These are phyloP conservation scores for Drosophila equinoxialis DNA, from an alignment of 1,140 invertebrate species.

Conservation along the genomic window DNA sequence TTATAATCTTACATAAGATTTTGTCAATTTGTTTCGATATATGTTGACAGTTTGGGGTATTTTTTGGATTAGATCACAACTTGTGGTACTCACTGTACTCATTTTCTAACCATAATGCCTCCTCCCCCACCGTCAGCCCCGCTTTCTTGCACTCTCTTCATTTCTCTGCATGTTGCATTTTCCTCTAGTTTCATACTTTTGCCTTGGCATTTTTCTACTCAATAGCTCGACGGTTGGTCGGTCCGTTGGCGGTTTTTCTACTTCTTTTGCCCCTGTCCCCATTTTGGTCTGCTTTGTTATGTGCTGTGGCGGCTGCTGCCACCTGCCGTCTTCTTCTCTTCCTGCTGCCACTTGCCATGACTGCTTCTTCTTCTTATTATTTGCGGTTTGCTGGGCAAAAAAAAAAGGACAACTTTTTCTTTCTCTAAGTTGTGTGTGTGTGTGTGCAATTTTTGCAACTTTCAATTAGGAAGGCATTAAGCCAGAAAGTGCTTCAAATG, in stretches of 20 bases:
- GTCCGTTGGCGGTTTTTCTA: slow-evolving; percentile 18
- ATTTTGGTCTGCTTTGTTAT: slow-evolving; percentile 48
- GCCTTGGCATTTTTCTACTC: slow-evolving; percentile 63
- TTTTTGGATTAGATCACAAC: no score
- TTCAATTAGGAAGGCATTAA: slow-evolving; percentile 81
- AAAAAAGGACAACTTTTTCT: slow-evolving; percentile 27
- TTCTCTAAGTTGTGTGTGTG: slow-evolving; percentile 19
- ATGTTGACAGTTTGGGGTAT: no score
- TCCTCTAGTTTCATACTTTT: slow-evolving; percentile 21
- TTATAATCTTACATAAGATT: no score
- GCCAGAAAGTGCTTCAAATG: slow-evolving; percentile 74
- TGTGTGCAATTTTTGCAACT: slow-evolving; percentile 75
- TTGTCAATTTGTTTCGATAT: no score
- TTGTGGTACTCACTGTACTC: no score
- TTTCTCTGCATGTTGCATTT: background rate
- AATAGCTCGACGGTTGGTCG: slow-evolving; percentile 49
- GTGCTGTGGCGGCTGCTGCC: slow-evolving; percentile 18
- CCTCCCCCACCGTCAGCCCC: no score
- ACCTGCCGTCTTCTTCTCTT: slow-evolving; percentile 13
- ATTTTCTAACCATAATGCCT: no score
- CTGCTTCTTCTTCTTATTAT: slow-evolving; percentile 58
- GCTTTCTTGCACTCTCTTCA: background rate
- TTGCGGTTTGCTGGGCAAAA: slow-evolving; percentile 65
- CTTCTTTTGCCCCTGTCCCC: slow-evolving; percentile 11
- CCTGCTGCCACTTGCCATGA: background rate